Evolutionary conservation across 2,888 invertebrate genomes (phyloP).

Genomic region (Ephialtes manifestator): DNA sequence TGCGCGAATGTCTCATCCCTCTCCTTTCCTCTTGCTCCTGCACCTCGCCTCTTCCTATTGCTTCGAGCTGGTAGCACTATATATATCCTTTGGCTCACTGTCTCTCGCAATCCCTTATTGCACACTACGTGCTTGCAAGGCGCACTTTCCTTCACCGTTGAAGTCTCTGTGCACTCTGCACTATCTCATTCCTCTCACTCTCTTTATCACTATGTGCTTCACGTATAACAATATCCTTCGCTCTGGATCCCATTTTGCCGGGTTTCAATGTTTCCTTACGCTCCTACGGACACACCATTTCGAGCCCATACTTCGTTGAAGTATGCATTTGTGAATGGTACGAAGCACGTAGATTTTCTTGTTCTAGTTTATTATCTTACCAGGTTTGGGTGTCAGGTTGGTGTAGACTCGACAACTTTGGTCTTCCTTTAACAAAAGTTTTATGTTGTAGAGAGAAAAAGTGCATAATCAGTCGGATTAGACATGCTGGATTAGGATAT

Average conservation of each 20-base stretch:
- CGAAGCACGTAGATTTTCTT: no score
- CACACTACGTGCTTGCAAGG: constrained; percentile 43
- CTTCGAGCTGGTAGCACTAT: constrained; percentile 55
- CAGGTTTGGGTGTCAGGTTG: no score
- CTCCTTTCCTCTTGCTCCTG: constrained; percentile 70
- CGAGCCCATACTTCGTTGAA: no score
- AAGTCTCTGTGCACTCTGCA: constrained; percentile 36
- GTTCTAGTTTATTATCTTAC: no score
- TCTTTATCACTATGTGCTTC: constrained; percentile 48
- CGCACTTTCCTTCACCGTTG: constrained; percentile 36
- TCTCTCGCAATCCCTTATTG: constrained; percentile 58
- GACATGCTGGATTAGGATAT: no score
- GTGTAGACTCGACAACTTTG: no score
- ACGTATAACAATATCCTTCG: constrained; percentile 52
- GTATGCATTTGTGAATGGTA: no score
- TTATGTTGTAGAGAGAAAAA: no score
- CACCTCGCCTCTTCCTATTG: constrained; percentile 68
- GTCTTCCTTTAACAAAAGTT: no score
- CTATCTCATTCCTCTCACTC: constrained; percentile 52
- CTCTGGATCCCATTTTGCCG: constrained; percentile 26
- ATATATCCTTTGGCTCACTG: constrained; percentile 69
- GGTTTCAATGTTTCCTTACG: constrained; percentile 35
- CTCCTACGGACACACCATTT: background rate
- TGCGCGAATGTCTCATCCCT: constrained; percentile 83
- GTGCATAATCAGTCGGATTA: no score